Evolutionary conservation across 1,140 invertebrate genomes (phyloP), one percentile per base, ranked within the genome.

Genomic region (Dryas iulia): DNA sequence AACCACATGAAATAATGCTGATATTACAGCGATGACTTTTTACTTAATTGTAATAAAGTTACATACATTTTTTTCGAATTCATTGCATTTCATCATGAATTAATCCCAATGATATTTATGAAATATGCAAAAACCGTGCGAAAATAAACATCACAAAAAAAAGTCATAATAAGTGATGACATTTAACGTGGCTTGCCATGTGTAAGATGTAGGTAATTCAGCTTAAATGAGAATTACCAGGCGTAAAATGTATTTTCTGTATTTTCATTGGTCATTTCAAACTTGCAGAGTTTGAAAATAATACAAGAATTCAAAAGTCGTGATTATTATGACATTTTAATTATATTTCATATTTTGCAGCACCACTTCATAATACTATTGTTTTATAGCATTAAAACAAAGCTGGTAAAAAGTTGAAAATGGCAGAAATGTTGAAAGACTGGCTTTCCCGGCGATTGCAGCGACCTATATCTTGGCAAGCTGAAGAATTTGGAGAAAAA

Each of bases 81-180:
- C 83, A 80, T 86, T 86, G 69, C 85, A 88, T 84, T 84, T 90
- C 86, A 90, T 90, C 66, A 73, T 86, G 83, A 79, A 73, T 66
- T 69, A 68, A 79, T 77, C 62, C 67, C 69, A 39, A 66, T 63
- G 57, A 75, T 79, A 77, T 79, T 79, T 77, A 79, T 35, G 72
- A 82, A 84, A 82, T 82, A 76, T 78, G 74, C 78, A 86, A 81
- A 88, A 84, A 74, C 78, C 70, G 78, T 78, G 82, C 79, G 83
- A 91, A 89, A 91, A 91, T 90, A 91, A 91, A 91, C 89, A 90
- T 84, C 81, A 87, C 86, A 87, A 89, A 88, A n/a, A n/a, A 88
- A 89, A 89, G 89, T 91, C 89, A 91, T 91, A 91, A 91, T 89
- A 91, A 71, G 70, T 70, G 74, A 73, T 86, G 80, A 84, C 81